Base-by-base conservation (phyloP, 1,140 invertebrate genomes). In the Uloborus diversus region DNA sequence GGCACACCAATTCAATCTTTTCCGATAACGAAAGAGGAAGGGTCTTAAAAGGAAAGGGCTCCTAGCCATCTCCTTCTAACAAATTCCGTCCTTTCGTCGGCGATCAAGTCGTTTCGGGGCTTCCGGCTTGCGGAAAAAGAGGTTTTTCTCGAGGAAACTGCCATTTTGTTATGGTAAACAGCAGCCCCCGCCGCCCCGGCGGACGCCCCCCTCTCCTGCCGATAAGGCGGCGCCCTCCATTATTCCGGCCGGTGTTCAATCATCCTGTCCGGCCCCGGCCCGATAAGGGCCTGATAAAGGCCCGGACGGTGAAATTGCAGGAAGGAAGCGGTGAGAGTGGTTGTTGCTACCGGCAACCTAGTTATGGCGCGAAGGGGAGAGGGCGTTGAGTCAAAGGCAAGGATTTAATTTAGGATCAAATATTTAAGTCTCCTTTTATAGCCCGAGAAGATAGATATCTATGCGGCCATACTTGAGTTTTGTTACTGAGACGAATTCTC, bases 151-250 rank as follows among this genome's bases (percentile, higher is more conserved):
- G 51, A 78, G 73, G 73, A 78, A 78, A 78, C 73, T 65, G 73
- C 73, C 51, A 78, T 78, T 78, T 78, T 78, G 73, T 78, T 78
- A 78, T 78, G 73, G 73, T 78, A 78, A 78, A 78, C 73, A 78
- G 73, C 73, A 53, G 14, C n/a, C 69, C 59, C 28, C 33, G 33
- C 57, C n/a, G 30, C 11, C 32, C 25, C 69, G 23, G 20, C 69
- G 23, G 17, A 49, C 14, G 42, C 25, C 25, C 53, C n/a, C n/a
- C n/a, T n/a, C n/a, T n/a, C n/a, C n/a, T n/a, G n/a, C n/a, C 35
- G 70, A 73, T 73, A 73, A 73, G 69, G 35, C 56, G 49, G 5
- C 25, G 17, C 61, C 17, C 64, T 27, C 64, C 37, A 73, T 73
- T 78, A 78, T 78, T 42, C 64, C 49, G 73, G 61, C 33, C 47